phyloP scores from a whole-genome alignment of 2,888 invertebrate species.

The Lordiphosa andalusiaca region DNA sequence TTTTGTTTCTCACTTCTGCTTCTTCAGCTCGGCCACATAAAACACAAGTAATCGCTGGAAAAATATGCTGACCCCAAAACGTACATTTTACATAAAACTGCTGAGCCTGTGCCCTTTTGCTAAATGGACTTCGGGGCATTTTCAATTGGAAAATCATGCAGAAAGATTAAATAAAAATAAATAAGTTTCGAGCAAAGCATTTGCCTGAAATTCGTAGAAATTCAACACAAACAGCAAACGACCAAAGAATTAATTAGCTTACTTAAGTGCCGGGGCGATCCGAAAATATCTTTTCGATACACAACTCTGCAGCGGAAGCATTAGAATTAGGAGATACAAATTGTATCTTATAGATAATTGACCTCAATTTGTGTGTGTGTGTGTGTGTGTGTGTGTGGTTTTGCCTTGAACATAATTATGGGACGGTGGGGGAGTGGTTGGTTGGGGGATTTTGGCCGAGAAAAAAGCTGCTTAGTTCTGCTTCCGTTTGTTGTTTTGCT shows the following conservation, averaged over 20 bases:
- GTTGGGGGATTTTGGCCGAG: conserved; percentile 1
- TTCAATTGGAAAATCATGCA: conserved; percentile 11
- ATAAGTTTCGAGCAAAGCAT: conserved; percentile 12
- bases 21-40: conserved; percentile 19
- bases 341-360: conserved; percentile 27
- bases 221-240: conserved; percentile 15
- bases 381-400: conserved; percentile 43
- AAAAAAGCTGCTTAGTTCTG: conserved; percentile 33
- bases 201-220: conserved; percentile 12
- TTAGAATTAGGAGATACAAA: conserved; percentile 17
- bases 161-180: conserved; percentile 12
- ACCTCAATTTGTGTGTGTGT: conserved; percentile 51
- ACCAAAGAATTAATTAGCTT: conserved; percentile 46
- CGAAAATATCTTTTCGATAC: conserved; percentile 10
- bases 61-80: conserved; percentile 28
- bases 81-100: too few species aligned
- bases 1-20: conserved; percentile 33
- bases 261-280: conserved; percentile 19
- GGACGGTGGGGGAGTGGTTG: conserved; percentile 13
- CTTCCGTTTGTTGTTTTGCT: conserved; percentile 30
- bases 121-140: conserved; percentile 14
- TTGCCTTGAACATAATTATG: conserved; percentile 47
- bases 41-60: conserved; percentile 30
- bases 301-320: conserved; percentile 8
- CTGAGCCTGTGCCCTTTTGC: too few species aligned